Evolutionary conservation across 53 echinoderm and acorn worm species (phyloP).

Genomic region (Patiria pectinifera): DNA sequence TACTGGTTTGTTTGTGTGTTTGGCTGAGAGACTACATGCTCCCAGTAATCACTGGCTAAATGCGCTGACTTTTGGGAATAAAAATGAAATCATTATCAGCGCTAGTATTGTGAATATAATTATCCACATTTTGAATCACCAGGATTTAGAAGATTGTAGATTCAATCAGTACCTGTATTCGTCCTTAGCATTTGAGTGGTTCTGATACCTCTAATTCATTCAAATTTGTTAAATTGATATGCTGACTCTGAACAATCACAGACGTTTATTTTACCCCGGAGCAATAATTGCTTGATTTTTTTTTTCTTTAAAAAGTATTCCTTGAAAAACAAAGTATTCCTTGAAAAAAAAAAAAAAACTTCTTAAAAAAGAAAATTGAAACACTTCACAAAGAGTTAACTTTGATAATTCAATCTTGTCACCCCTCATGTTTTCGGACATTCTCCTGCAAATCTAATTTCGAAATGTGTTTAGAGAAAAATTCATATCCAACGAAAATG

Average conservation of each 20-base stretch:
- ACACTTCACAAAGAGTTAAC: constrained; percentile 51
- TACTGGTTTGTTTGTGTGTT: not conserved
- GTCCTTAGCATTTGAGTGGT: not conserved
- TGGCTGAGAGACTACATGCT: not conserved
- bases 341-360: constrained; percentile 3
- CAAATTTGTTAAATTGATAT: not conserved
- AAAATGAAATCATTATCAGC: not conserved
- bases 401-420: constrained; percentile 62
- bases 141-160: not conserved
- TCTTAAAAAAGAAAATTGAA: constrained; percentile 16
- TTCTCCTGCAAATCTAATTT: constrained; percentile 63
- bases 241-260: constrained; percentile 1
- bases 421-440: constrained; percentile 50
- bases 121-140: not conserved
- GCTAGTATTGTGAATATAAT: not conserved
- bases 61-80: not conserved
- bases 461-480: constrained; percentile 56
- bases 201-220: not conserved
- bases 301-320: constrained; percentile 12
- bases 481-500: constrained; percentile 45
- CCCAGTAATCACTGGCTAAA: not conserved
- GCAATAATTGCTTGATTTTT: constrained; percentile 10
- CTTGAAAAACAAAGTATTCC: constrained; percentile 16
- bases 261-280: constrained; percentile 11
- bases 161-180: not conserved